Base-by-base conservation (phyloP, 2,888 invertebrate species). In the Caenorhabditis auriculariae region DNA sequence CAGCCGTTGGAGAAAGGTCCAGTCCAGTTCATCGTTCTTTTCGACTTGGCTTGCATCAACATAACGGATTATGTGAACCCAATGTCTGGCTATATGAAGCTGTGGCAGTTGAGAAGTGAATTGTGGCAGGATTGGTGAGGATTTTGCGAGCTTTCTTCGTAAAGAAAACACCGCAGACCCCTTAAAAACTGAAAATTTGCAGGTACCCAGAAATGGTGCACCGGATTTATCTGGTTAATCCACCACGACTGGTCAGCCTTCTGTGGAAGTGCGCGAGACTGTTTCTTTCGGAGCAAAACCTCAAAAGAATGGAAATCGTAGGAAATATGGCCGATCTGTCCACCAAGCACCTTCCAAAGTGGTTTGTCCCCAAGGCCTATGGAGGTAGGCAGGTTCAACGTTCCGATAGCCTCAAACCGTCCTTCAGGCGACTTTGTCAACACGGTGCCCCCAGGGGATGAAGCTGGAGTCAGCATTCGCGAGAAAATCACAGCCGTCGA, bases 61-160 rank as follows among this genome's bases (percentile, higher is more conserved):
- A 67, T 71, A n/a, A 63, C 65, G 1, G 72, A 70, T 52, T 70
- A 70, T 42, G 65, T 73, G 41, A 73, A 71, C 47, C 70, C 73
- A n/a, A 54, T 70, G 54, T 67, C 67, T 12, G 70, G 69, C 9
- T 71, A 73, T 56, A 63, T 73, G 62, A 73, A 73, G 42, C 29
- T 73, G 41, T 73, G 73, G 73, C 70, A 73, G 54, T 57, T 73
- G 46, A 26, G 73, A 46, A 64, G 65, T 26, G 69, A 69, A 28
- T 44, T 73, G 15, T 73, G 73, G 73, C 73, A 73, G 52, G 67
- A 71, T 49, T 73, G 73, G 71, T 68, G 35, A 47, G 56, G 39
- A 44, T 32, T 27, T 26, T 28, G 26, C 29, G 24, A n/a, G 21
- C 26, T 32, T 26, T 24, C 12, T 12, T 7, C 45, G 15, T 15